These are phyloP conservation scores for Stegastes partitus DNA, from an alignment of 2,113 vertebrate species.

Conservation along the genomic window DNA sequence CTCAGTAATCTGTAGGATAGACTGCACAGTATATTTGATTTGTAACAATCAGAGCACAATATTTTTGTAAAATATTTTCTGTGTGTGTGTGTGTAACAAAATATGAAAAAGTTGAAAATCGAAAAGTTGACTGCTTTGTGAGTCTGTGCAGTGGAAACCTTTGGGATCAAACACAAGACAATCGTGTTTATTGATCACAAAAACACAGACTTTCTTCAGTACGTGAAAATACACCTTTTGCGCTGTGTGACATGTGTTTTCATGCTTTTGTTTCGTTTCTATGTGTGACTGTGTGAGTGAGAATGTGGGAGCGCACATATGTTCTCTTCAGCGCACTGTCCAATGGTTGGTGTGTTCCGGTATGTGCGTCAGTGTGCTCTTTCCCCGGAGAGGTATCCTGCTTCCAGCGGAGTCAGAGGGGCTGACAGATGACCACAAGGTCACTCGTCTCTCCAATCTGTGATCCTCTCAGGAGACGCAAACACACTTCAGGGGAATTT, in stretches of 20 bases:
- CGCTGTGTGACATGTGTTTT: slow-evolving; percentile 9
- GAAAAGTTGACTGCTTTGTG: not conserved
- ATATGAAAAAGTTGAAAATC: slow-evolving; percentile 2
- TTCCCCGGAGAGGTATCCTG: slow-evolving; percentile 57
- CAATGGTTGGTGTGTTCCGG: slow-evolving; percentile 7
- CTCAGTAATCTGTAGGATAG: not conserved
- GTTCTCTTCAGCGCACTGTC: slow-evolving; percentile 16
- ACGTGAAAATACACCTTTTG: slow-evolving; percentile 9
- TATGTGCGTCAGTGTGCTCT: slow-evolving; percentile 19
- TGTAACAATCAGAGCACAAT: not conserved
- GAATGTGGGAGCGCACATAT: slow-evolving; percentile 25
- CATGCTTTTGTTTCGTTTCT: slow-evolving; percentile 18
- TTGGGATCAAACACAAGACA: not conserved
- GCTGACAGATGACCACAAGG: slow-evolving; percentile 72
- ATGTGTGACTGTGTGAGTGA: slow-evolving; percentile 29
- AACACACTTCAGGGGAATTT: slow-evolving; percentile 52
- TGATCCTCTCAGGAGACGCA: slow-evolving; percentile 62
- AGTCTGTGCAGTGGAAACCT: slow-evolving; percentile 6
- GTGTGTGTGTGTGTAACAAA: not conserved
- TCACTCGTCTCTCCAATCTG: slow-evolving; percentile 65
- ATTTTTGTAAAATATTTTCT: not conserved
- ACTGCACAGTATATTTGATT: not conserved
- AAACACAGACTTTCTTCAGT: not conserved
- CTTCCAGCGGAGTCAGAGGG: slow-evolving; percentile 62
- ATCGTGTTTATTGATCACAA: slow-evolving; percentile 18